Evolutionary conservation across 2,113 vertebrate species (phyloP).

Genomic region (Dryoscopus gambensis): DNA sequence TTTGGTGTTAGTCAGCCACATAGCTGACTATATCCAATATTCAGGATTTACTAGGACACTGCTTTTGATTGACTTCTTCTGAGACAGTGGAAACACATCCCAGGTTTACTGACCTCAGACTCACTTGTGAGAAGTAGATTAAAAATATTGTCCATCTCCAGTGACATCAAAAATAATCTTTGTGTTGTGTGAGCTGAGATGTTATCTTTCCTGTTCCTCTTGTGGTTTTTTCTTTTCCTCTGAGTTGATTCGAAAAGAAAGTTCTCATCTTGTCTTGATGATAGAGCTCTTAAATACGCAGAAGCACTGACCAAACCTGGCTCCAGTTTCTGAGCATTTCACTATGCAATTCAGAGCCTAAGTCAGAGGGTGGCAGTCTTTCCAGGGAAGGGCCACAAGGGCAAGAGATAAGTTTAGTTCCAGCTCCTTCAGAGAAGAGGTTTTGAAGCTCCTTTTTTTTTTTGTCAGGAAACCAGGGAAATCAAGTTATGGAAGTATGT

Average conservation of each 20-base stretch:
- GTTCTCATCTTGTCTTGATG: not conserved
- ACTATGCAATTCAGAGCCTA: not conserved
- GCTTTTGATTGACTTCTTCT: accelerated
- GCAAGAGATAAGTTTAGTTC: not conserved
- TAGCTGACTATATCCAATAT: no score
- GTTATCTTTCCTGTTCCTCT: not conserved
- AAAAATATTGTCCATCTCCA: not conserved
- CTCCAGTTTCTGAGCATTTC: not conserved
- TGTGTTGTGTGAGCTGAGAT: not conserved
- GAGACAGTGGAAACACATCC: not conserved
- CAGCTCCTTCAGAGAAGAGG: not conserved
- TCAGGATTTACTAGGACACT: not conserved
- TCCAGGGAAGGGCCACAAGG: not conserved
- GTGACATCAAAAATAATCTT: not conserved
- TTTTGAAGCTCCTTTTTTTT: not conserved
- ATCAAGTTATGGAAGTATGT: not conserved
- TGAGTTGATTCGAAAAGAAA: slow-evolving; percentile 1
- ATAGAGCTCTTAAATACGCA: not conserved
- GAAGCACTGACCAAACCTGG: not conserved
- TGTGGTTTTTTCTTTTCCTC: not conserved
- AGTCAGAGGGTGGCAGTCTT: not conserved
- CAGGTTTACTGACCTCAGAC: not conserved
- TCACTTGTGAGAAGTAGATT: not conserved
- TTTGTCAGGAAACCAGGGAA: not conserved
- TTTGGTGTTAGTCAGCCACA: not conserved